phyloP scores from a whole-genome alignment of 2,888 invertebrate species.

The Cetonia aurata region DNA sequence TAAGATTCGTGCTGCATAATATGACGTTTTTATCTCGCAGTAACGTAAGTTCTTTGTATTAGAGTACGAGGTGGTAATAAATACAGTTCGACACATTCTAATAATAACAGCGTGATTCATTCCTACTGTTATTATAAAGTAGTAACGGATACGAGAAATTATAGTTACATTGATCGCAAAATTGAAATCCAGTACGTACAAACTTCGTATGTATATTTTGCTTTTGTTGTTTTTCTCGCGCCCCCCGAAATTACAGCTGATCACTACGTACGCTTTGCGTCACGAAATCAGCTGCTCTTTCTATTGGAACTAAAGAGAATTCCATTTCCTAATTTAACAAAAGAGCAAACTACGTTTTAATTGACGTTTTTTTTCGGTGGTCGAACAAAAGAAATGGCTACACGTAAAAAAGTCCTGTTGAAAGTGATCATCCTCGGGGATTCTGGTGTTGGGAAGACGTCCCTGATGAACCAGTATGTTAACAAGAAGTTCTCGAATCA shows the following conservation, averaged over 20 bases:
- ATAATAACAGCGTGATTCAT: constrained; percentile 35
- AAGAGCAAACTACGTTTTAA: too few species aligned
- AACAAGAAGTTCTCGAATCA: constrained; percentile 99
- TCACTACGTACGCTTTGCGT: constrained; percentile 28
- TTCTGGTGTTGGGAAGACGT: constrained; percentile 99
- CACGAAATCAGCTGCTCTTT: constrained; percentile 21
- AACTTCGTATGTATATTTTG: neutral
- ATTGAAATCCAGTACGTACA: too few species aligned
- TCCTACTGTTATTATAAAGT: neutral
- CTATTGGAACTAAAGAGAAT: too few species aligned
- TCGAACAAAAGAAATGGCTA: constrained; percentile 75
- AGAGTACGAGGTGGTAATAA: constrained; percentile 3
- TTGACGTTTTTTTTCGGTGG: too few species aligned
- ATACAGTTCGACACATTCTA: constrained; percentile 33
- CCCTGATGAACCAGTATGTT: constrained; percentile 99
- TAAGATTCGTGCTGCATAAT: neutral
- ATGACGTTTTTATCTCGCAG: constrained; percentile 22
- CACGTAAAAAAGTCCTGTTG: constrained; percentile 94
- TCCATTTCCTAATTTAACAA: too few species aligned
- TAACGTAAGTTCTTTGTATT: constrained; percentile 32
- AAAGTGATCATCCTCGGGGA: constrained; percentile 99
- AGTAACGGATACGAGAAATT: constrained; percentile 7
- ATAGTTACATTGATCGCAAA: neutral
- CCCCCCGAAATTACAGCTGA: constrained; percentile 32
- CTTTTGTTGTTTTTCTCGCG: constrained; percentile 1